Evolutionary conservation across 92 coral and sea anemone species (phyloP), one percentile per base, ranked within the genome.

Genomic region (Metridium senile): DNA sequence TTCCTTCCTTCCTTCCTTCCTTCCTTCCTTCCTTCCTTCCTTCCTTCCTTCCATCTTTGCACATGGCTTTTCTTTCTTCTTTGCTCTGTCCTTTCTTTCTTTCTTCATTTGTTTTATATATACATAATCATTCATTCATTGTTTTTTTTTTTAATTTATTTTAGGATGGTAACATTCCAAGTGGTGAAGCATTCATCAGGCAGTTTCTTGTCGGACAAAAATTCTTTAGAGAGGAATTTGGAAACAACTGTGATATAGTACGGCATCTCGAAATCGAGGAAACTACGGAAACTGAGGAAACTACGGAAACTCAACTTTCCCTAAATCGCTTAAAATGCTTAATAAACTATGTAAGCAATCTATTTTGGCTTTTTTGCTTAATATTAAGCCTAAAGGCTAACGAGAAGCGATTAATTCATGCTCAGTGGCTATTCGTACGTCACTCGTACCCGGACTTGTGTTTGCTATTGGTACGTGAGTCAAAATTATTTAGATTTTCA

Each of bases 141-240:
- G 49, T 39, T 54, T 3, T 54, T 54, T 54, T 45, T 45, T 16
- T 45, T 7, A n/a, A n/a, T 54, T 54, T 54, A 6, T 66, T 77
- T 17, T 53, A 95, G 98, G 99, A 95, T 70, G 99, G 99, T 22
- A 95, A 95, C 68, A 87, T 95, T 77, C 99, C 99, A 30, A 89
- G 95, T 82, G 99, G 99, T 0, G 99, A 95, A 58, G 90, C 99
- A 0, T 95, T 95, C 61, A 90, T 95, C 52, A 91, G 99, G 49
- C 99, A 95, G 84, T 95, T 95, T 83, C 71, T 95, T 29, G 87
- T 95, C 67, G 99, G 99, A 64, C 99, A 95, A 76, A 79, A 86
- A 59, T 95, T 95, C 80, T 86, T 76, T 20, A 80, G 81, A 77
- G 78, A 79, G 33, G 97, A 95, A 77, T 95, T 95, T 92, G 97